These are phyloP conservation scores for Chondrosia reniformis DNA, from an alignment of 37 sponge, comb jelly and placozoan genomes.

Conservation along the genomic window DNA sequence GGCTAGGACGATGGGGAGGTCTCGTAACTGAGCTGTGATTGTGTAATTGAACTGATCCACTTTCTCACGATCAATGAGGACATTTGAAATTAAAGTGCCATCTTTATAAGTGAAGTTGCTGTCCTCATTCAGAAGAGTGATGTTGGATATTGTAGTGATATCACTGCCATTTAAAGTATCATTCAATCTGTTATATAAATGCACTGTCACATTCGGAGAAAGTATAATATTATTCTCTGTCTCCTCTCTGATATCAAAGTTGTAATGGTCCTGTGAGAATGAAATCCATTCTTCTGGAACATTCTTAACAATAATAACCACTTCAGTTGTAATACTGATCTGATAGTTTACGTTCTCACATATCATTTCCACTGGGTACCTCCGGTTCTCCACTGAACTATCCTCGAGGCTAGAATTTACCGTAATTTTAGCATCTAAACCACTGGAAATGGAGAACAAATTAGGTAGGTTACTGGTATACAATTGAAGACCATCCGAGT, in stretches of 20 bases:
- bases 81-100: not conserved
- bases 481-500: too few relatives aligned
- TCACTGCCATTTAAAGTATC: not conserved
- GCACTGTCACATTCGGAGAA: not conserved
- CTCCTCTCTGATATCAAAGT: not conserved
- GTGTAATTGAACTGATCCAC: too few relatives aligned
- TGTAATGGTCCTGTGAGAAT: not conserved
- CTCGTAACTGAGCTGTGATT: not conserved
- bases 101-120: not conserved
- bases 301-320: constrained; percentile 1
- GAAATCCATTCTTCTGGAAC: constrained; percentile 15
- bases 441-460: too few relatives aligned
- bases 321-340: too few relatives aligned
- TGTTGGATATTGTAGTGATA: too few relatives aligned
- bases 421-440: too few relatives aligned
- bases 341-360: too few relatives aligned
- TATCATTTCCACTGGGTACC: too few relatives aligned
- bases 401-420: too few relatives aligned
- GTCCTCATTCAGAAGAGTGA: not conserved
- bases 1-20: not conserved
- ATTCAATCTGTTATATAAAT: constrained; percentile 5
- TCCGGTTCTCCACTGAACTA: too few relatives aligned
- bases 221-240: not conserved
- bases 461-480: too few relatives aligned
- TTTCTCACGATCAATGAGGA: constrained; percentile 13